These are phyloP conservation scores for Drosophila equinoxialis DNA, from an alignment of 1,140 invertebrate species.

Conservation along the genomic window DNA sequence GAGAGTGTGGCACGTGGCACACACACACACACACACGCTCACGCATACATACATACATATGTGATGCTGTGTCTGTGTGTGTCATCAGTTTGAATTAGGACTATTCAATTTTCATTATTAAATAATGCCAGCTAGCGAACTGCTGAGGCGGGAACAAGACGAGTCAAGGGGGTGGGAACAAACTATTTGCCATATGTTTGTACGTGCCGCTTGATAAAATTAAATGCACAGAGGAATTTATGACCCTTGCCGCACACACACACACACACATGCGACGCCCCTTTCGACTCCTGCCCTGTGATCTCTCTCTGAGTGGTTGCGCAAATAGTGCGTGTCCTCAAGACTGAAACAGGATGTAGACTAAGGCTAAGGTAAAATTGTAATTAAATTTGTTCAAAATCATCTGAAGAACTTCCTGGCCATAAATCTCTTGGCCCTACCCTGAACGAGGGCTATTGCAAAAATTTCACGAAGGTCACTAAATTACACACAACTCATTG, in stretches of 20 bases:
- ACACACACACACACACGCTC: background rate
- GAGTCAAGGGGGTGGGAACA: background rate
- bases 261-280: background rate
- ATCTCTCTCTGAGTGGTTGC: slow-evolving; percentile 12
- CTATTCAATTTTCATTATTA: slow-evolving; percentile 81
- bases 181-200: slow-evolving; percentile 40
- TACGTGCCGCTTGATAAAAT: slow-evolving; percentile 58
- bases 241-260: slow-evolving; percentile 6
- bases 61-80: slow-evolving; percentile 24
- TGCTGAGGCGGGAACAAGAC: background rate
- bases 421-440: slow-evolving; percentile 40
- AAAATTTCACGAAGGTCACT: background rate
- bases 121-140: slow-evolving; percentile 56
- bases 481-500: too few relatives aligned
- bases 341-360: slow-evolving; percentile 32
- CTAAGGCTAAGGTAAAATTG: slow-evolving; percentile 34
- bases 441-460: background rate
- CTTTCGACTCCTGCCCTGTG: background rate
- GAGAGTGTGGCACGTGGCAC: slow-evolving; percentile 58
- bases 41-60: slow-evolving; percentile 12
- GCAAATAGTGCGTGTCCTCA: slow-evolving; percentile 67
- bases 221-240: slow-evolving; percentile 66
- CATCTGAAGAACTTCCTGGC: slow-evolving; percentile 40
- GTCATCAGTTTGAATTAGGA: slow-evolving; percentile 67
- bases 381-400: slow-evolving; percentile 71